Percentiles rank a stretch among this genome's conserved stretches.
These are phyloP conservation scores for Chrysolina oricalcia DNA, from an alignment of 2,888 invertebrate genomes.

Conservation along the genomic window DNA sequence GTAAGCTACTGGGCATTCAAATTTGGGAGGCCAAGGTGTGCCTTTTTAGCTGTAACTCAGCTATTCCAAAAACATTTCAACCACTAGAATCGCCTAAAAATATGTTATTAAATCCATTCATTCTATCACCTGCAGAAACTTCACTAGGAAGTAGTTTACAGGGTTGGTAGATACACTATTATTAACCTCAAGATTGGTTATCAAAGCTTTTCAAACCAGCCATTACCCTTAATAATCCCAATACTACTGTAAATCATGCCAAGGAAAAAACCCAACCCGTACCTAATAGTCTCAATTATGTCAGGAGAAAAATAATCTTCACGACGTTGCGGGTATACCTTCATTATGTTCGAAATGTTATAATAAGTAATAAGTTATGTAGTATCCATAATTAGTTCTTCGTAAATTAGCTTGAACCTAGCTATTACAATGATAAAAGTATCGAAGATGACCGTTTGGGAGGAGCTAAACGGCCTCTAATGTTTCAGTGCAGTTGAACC, in stretches of 20 bases:
- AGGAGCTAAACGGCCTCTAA: conserved; percentile 7
- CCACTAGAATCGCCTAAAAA: no score
- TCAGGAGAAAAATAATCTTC: conserved; percentile 28
- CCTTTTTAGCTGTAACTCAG: no score
- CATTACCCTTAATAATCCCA: background rate
- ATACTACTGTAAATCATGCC: background rate
- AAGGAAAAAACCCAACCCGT: background rate
- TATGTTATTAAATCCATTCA: no score
- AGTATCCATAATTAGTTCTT: conserved; percentile 57
- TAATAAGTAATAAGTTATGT: conserved; percentile 51
- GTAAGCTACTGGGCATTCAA: no score
- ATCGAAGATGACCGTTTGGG: conserved; percentile 8
- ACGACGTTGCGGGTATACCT: conserved; percentile 33
- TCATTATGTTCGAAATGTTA: conserved; percentile 44
- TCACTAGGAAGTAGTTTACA: no score
- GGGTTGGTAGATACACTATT: no score
- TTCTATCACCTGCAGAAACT: no score
- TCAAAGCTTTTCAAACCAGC: no score
- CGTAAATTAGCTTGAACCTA: conserved; percentile 56
- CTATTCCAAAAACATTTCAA: no score
- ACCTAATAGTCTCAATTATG: conserved; percentile 33
- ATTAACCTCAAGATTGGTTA: no score
- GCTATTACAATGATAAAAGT: conserved; percentile 16
- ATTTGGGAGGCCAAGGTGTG: no score
- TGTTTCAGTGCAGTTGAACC: conserved; percentile 7